These are phyloP conservation scores for Siniperca undulata DNA, from an alignment of 2,797 vertebrate species.

Conservation along the genomic window DNA sequence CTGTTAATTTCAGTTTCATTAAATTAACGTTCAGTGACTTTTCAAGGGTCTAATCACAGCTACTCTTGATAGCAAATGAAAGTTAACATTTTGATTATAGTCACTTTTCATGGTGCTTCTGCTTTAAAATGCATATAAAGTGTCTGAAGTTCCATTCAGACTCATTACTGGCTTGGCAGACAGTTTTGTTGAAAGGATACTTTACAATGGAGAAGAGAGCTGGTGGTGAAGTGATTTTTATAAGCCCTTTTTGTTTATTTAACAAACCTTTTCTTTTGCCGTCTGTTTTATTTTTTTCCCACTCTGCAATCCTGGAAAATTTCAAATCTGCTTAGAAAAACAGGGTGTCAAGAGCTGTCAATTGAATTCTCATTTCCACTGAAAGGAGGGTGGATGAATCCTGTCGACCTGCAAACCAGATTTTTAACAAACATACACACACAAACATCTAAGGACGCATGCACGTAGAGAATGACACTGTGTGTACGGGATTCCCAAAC, in stretches of 20 bases:
- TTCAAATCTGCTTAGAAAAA: slow-evolving; percentile 22
- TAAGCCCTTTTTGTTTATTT: background rate
- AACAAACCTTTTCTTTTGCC: background rate
- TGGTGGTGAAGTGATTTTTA: slow-evolving; percentile 8
- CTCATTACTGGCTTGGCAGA: background rate
- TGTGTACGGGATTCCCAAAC: slow-evolving; percentile 57
- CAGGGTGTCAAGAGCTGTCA: slow-evolving; percentile 16
- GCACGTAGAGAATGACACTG: background rate
- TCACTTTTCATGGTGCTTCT: background rate
- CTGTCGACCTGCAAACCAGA: slow-evolving; percentile 31
- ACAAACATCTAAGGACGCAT: background rate
- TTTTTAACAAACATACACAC: background rate
- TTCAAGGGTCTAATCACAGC: background rate
- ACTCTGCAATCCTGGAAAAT: background rate
- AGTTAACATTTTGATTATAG: slow-evolving; percentile 16
- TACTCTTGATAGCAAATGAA: slow-evolving; percentile 1
- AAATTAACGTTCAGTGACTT: background rate
- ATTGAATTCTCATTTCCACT: slow-evolving; percentile 26
- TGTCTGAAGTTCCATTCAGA: slow-evolving; percentile 12
- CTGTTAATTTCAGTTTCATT: background rate
- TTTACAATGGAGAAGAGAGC: slow-evolving; percentile 1
- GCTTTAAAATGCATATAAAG: background rate
- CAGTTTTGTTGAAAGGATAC: slow-evolving; percentile 10
- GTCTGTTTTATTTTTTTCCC: background rate
- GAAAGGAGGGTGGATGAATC: slow-evolving; percentile 12